phyloP scores from a whole-genome alignment of 2,113 vertebrate genomes.

The Thalassarche chlororhynchos region DNA sequence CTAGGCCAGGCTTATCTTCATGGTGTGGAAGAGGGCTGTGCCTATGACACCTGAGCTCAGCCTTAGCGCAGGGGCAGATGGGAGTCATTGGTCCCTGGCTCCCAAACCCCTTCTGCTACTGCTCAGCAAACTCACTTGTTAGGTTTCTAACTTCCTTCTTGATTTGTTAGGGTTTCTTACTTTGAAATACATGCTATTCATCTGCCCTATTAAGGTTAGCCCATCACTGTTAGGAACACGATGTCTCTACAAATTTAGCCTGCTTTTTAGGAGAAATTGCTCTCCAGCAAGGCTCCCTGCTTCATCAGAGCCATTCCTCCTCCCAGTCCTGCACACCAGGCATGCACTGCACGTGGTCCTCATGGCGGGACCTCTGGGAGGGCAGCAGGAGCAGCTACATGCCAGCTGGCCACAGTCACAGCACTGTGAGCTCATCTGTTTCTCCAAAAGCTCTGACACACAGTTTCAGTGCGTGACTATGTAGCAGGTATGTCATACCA shows the following conservation, averaged over 20 bases:
- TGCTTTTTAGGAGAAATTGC: background rate
- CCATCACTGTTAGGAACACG: background rate
- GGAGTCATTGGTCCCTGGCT: background rate
- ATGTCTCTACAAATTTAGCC: background rate
- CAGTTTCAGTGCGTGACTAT: background rate
- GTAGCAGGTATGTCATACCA: background rate
- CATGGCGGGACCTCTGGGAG: background rate
- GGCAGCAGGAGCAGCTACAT: background rate
- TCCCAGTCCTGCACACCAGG: background rate
- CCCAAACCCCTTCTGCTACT: background rate
- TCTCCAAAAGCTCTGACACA: background rate
- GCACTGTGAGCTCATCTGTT: background rate
- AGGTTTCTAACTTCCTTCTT: background rate
- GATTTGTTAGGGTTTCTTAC: background rate
- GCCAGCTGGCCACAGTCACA: background rate
- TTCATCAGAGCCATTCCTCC: background rate
- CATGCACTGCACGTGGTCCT: background rate
- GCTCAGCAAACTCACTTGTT: background rate
- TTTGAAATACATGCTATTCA: background rate
- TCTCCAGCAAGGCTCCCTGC: background rate
- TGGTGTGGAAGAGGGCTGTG: background rate
- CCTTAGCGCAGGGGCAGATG: background rate
- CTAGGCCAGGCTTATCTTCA: background rate
- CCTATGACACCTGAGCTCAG: background rate
- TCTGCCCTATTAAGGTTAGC: background rate